Evolutionary conservation across 2,888 invertebrate species (phyloP).

Genomic region (Lochmaea crataegi): DNA sequence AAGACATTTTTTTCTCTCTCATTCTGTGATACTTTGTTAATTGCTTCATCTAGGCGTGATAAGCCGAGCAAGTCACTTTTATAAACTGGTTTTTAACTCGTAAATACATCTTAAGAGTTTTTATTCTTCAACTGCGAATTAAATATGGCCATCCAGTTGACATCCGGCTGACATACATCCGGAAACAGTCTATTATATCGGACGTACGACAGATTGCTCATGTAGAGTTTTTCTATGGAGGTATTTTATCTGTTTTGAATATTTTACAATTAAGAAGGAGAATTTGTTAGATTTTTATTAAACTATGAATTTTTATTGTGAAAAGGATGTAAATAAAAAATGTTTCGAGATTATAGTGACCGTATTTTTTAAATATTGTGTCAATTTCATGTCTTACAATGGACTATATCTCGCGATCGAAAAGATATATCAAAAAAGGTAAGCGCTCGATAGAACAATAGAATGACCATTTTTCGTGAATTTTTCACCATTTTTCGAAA

Average conservation of each 20-base stretch:
- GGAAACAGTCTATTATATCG: constrained; percentile 26
- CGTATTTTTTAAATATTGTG: too few relatives aligned
- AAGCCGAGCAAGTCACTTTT: constrained; percentile 6
- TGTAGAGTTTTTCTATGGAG: background rate
- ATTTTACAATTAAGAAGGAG: background rate
- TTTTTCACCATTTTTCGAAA: too few relatives aligned
- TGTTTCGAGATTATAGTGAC: too few relatives aligned
- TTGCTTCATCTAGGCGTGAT: constrained; percentile 32
- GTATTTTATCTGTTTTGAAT: constrained; percentile 3
- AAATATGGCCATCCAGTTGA: constrained; percentile 29
- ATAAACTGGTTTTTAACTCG: constrained; percentile 25
- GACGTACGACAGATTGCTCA: constrained; percentile 25
- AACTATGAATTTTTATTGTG: too few relatives aligned
- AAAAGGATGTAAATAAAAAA: too few relatives aligned
- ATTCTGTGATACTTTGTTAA: constrained; percentile 25
- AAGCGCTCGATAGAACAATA: too few relatives aligned
- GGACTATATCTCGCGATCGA: too few relatives aligned
- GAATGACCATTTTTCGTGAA: too few relatives aligned
- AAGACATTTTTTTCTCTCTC: constrained; percentile 1
- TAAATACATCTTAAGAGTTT: constrained; percentile 11
- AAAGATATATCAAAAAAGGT: too few relatives aligned
- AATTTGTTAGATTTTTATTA: background rate
- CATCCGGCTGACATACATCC: constrained; percentile 33
- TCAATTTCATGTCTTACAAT: too few relatives aligned
- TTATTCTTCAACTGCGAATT: constrained; percentile 14